Conservation (phyloP, 2,113 vertebrate species). For the Daubentonia madagascariensis region DNA sequence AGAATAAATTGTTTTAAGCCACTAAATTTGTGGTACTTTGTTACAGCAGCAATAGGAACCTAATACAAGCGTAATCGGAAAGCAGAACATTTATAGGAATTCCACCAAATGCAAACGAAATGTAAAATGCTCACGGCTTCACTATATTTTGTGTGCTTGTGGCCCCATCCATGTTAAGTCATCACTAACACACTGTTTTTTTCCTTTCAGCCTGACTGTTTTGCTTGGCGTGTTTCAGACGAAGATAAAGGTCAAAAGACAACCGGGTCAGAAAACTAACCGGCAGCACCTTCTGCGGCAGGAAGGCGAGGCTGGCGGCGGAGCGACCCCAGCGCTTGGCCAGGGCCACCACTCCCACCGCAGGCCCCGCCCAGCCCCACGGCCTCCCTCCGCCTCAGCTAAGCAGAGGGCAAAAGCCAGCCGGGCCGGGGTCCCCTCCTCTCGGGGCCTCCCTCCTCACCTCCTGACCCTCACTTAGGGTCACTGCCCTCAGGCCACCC, state of each 20-base stretch:
- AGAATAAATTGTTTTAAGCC: too few relatives aligned
- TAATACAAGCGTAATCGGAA: not conserved
- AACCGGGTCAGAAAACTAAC: not conserved
- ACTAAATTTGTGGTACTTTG: not conserved
- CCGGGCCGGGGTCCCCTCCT: not conserved
- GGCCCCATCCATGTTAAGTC: rapidly evolving
- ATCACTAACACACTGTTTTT: too few relatives aligned
- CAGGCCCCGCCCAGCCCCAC: too few relatives aligned
- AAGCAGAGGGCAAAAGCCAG: not conserved
- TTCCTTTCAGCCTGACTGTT: too few relatives aligned
- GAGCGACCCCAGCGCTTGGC: too few relatives aligned
- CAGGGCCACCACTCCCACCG: too few relatives aligned
- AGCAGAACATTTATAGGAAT: not conserved
- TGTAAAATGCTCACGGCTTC: rapidly evolving
- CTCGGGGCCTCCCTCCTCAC: not conserved
- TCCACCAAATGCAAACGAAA: not conserved
- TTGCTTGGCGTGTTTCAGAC: not conserved
- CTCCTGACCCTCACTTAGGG: not conserved
- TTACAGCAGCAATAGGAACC: not conserved
- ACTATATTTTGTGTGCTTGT: rapidly evolving
- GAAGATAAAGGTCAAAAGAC: not conserved
- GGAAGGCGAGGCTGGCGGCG: too few relatives aligned
- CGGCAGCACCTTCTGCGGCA: not conserved
- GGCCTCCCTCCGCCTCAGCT: not conserved
- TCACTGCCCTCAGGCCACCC: not conserved